Evolutionary conservation across 2,113 vertebrate genomes (phyloP), one percentile per base, ranked within the genome.

Genomic region (Bubo bubo): DNA sequence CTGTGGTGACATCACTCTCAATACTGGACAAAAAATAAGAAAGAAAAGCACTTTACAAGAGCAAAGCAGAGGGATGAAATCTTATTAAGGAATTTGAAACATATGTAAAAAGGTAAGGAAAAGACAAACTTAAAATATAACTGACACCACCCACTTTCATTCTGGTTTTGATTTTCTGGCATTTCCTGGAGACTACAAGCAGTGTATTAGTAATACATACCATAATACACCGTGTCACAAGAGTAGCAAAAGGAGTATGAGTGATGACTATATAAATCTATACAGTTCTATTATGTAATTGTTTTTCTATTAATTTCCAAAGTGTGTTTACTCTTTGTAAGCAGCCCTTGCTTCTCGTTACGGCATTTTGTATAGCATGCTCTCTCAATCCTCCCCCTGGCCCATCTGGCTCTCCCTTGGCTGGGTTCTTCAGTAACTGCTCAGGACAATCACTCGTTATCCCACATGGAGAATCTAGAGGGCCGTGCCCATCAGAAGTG

Each of bases 311-410:
- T 87, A 6, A 27, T 79, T 83, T 70, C 30, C 26, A 6, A 58
- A 58, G 79, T 5, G 21, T 4, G 3, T 27, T 30, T 14, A 6
- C 34, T 50, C 64, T 30, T 18, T 10, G 41, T 27, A 21, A 52
- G 60, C 74, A 53, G 56, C 4, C 30, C 56, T 34, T 27, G 66
- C 50, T 10, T 55, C 72, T 43, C 3, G 0, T 7, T 32, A 2
- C 0, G 5, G 35, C 2, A 1, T 28, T 21, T 15, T 23, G 28
- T 24, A 2, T 15, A 28, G 8, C 0, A 1, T 28, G 28, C 24
- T 47, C 26, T 39, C 37, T 47, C 32, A 56, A 7, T n/a, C 39
- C 19, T 58, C 32, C 37, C 18, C 56, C 39, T 56, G 24, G 17
- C 39, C 55, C 19, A 3, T 56, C 55, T 7, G 4, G 10, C 12